These are phyloP conservation scores for Mormyrops boulengeri DNA, from an alignment of 2,797 vertebrate genomes.

Conservation along the genomic window DNA sequence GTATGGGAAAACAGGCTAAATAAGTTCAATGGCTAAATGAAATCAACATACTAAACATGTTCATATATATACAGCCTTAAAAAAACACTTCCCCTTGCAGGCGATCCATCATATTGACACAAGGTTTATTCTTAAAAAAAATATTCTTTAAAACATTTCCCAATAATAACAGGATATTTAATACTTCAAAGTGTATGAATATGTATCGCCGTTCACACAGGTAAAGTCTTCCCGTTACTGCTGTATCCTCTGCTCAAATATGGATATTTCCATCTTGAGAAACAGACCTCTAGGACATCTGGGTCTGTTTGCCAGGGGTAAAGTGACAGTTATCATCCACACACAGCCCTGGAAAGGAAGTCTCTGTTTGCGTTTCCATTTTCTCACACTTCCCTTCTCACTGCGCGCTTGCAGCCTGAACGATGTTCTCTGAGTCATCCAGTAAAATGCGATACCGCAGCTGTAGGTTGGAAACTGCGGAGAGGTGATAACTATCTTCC, in stretches of 20 bases:
- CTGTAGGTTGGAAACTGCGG: not conserved
- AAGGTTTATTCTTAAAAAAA: not conserved
- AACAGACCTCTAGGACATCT: not conserved
- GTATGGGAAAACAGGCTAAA: not conserved
- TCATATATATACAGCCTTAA: not conserved
- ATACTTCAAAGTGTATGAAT: not conserved
- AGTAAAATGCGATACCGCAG: not conserved
- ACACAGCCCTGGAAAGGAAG: constrained; percentile 14
- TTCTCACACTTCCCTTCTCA: not conserved
- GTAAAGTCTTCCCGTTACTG: not conserved
- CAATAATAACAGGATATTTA: not conserved
- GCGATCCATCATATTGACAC: not conserved
- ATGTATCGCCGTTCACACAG: not conserved
- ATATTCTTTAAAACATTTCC: not conserved
- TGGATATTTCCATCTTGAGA: not conserved
- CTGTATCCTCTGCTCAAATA: not conserved
- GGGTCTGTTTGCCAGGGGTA: not conserved
- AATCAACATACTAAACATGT: not conserved
- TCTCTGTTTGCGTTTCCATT: constrained; percentile 23
- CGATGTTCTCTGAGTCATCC: not conserved
- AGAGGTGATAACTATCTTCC: not conserved
- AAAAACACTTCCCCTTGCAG: not conserved
- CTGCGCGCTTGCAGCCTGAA: not conserved
- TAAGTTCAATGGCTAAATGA: not conserved
- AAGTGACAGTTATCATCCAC: constrained; percentile 21